phyloP scores from a whole-genome alignment of 2,888 invertebrate species.

The Stenodera caucasica region DNA sequence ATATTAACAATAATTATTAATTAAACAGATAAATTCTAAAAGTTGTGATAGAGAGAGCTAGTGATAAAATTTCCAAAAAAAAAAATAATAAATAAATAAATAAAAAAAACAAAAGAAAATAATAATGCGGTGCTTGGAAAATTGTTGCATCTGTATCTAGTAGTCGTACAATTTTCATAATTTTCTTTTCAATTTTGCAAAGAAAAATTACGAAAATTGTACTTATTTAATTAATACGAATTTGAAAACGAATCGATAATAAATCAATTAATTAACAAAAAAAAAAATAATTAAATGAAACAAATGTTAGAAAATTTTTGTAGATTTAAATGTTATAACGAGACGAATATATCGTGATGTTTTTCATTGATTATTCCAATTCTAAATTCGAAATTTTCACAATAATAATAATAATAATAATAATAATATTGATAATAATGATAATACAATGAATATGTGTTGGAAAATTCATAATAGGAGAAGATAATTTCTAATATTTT shows the following conservation, averaged over 20 bases:
- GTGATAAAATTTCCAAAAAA: slow-evolving; percentile 31
- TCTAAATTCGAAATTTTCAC: slow-evolving; percentile 34
- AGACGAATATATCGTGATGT: slow-evolving; percentile 29
- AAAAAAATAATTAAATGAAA: background rate
- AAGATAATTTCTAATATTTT: slow-evolving; percentile 25
- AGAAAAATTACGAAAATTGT: background rate
- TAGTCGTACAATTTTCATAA: slow-evolving; percentile 28
- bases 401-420: slow-evolving; percentile 25
- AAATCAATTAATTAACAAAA: slow-evolving; percentile 10
- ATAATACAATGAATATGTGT: slow-evolving; percentile 37
- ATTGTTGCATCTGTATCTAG: slow-evolving; percentile 32
- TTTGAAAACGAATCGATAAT: slow-evolving; percentile 13
- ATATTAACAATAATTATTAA: too few species aligned
- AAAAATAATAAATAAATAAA: too few species aligned
- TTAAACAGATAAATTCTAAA: slow-evolving; percentile 41
- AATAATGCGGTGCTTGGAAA: slow-evolving; percentile 35
- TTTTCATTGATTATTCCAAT: slow-evolving; percentile 17
- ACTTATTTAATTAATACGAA: slow-evolving; percentile 6
- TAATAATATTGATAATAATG: slow-evolving; percentile 31
- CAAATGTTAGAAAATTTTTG: slow-evolving; percentile 22
- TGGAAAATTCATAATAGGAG: slow-evolving; percentile 16
- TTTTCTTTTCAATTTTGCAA: background rate
- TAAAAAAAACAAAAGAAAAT: too few species aligned
- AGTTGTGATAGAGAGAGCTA: slow-evolving; percentile 45
- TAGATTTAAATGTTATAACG: slow-evolving; percentile 37